Percentiles rank a stretch among this genome's conserved stretches.
Evolutionary conservation across 2,888 invertebrate species (phyloP).

Genomic region (Synergus japonicus): DNA sequence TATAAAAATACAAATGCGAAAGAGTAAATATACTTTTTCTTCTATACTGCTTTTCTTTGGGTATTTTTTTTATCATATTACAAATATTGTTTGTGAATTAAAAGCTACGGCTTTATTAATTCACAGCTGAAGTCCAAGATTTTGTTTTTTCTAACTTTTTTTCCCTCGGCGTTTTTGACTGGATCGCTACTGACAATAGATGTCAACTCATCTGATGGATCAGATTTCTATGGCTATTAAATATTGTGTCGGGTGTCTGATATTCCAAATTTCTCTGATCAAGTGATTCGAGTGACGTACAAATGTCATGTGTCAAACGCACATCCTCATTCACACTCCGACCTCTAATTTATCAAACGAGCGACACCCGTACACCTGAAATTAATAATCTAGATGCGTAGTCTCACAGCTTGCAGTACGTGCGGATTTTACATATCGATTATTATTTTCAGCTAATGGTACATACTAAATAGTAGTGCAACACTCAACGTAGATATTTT

Average conservation of each 20-base stretch:
- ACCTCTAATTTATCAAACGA: conserved; percentile 50
- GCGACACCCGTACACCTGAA: background rate
- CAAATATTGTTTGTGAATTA: too few relatives aligned
- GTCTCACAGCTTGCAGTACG: background rate
- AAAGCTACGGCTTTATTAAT: background rate
- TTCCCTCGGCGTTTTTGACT: background rate
- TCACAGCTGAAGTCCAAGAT: background rate
- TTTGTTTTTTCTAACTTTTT: background rate
- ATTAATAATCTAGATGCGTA: conserved; percentile 33
- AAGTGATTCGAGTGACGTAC: conserved; percentile 66
- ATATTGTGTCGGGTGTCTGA: conserved; percentile 29
- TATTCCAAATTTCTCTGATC: conserved; percentile 58
- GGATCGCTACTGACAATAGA: background rate
- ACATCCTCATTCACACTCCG: conserved; percentile 55
- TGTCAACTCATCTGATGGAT: conserved; percentile 24
- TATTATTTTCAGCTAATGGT: background rate
- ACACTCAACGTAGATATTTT: background rate
- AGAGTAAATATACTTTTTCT: too few relatives aligned
- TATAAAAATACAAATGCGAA: background rate
- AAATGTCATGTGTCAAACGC: conserved; percentile 66
- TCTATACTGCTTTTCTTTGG: too few relatives aligned
- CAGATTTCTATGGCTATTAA: conserved; percentile 12
- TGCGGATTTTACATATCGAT: background rate
- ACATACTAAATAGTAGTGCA: background rate
- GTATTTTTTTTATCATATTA: too few relatives aligned